Evolutionary conservation across 2,888 invertebrate genomes (phyloP).

Genomic region (Euclidia mi): DNA sequence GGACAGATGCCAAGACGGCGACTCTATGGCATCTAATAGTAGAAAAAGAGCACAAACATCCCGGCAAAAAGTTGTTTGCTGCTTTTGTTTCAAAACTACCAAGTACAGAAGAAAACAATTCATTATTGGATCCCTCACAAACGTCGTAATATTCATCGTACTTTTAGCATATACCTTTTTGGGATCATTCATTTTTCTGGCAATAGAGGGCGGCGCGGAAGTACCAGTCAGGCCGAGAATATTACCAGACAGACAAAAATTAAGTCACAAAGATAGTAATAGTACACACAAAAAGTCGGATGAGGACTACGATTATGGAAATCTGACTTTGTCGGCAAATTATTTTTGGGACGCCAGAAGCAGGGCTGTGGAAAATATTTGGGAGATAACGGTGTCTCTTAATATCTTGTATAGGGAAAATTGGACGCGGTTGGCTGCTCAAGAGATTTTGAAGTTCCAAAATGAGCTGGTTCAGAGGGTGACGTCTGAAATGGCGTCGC

Average conservation of each 20-base stretch:
- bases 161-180: conserved; percentile 94
- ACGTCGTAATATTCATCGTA: conserved; percentile 95
- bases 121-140: conserved; percentile 94
- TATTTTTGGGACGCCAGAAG: conserved; percentile 88
- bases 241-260: conserved; percentile 86
- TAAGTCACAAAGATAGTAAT: conserved; percentile 85
- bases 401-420: conserved; percentile 97
- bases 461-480: conserved; percentile 95
- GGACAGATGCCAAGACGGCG: conserved; percentile 89
- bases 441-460: conserved; percentile 95
- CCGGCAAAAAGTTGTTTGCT: conserved; percentile 88
- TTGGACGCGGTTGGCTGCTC: conserved; percentile 95
- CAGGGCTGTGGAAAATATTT: conserved; percentile 95
- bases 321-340: conserved; percentile 82
- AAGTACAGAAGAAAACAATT: conserved; percentile 90
- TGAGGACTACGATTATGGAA: conserved; percentile 81
- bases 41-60: conserved; percentile 85
- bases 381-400: conserved; percentile 96
- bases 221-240: conserved; percentile 86
- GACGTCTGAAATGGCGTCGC: conserved; percentile 93
- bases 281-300: conserved; percentile 79
- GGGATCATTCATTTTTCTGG: conserved; percentile 95
- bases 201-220: conserved; percentile 93
- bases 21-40: conserved; percentile 86
- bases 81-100: conserved; percentile 89